Conservation (phyloP, 2,888 invertebrate genomes). For the Emesis furor region DNA sequence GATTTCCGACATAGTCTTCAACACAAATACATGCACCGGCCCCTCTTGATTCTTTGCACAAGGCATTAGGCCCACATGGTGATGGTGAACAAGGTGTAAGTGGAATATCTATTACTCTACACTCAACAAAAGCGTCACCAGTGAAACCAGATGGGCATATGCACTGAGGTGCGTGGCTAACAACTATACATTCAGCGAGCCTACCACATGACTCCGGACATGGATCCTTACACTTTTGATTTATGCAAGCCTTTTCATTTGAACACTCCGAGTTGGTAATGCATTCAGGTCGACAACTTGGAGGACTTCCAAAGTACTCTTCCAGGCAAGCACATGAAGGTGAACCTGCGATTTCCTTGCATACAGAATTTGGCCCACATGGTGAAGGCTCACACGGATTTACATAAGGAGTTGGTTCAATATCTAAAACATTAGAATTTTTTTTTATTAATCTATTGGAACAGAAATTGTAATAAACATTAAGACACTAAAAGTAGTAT, state of each 20-base stretch:
- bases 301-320: slow-evolving; percentile 94
- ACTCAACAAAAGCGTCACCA: slow-evolving; percentile 93
- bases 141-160: slow-evolving; percentile 93
- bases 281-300: slow-evolving; percentile 95
- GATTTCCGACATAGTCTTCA: slow-evolving; percentile 94
- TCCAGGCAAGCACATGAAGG: slow-evolving; percentile 95
- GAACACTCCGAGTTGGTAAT: slow-evolving; percentile 95
- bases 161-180: slow-evolving; percentile 95
- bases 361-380: slow-evolving; percentile 95
- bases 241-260: slow-evolving; percentile 94
- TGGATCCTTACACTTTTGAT: slow-evolving; percentile 95
- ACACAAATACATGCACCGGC: slow-evolving; percentile 95
- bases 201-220: slow-evolving; percentile 95
- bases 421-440: slow-evolving; percentile 77
- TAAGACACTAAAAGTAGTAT: no score
- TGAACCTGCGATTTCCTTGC: slow-evolving; percentile 92
- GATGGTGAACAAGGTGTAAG: slow-evolving; percentile 94
- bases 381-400: slow-evolving; percentile 95
- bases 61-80: slow-evolving; percentile 95
- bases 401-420: slow-evolving; percentile 80
- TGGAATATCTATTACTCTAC: slow-evolving; percentile 87
- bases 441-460: no score
- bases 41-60: slow-evolving; percentile 93
- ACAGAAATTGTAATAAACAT: background rate
- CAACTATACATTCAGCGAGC: slow-evolving; percentile 94